Percentiles rank a stretch among this genome's conserved stretches.
phyloP scores from a whole-genome alignment of 1,140 invertebrate species.

The Cydia fagiglandana region DNA sequence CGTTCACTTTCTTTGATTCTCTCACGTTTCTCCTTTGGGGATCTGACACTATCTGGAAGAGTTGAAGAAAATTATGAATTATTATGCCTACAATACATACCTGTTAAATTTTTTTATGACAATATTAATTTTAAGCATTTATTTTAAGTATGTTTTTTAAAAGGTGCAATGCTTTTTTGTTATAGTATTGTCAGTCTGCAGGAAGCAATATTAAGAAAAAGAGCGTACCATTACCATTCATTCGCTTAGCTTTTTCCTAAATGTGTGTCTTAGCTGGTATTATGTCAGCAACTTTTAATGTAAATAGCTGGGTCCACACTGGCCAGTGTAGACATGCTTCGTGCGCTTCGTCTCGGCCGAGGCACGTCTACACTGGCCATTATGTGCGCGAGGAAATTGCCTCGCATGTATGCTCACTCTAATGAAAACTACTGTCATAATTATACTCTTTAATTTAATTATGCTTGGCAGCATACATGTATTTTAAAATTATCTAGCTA shows the following conservation, averaged over 20 bases:
- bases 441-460: neutral
- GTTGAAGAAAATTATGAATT: slow-evolving; percentile 34
- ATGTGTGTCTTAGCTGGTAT: neutral
- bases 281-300: neutral
- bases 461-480: neutral
- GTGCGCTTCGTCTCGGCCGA: too few species aligned
- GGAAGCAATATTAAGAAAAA: neutral
- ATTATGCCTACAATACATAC: neutral
- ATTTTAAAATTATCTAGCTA: neutral
- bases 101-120: neutral
- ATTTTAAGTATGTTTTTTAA: too few species aligned
- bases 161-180: too few species aligned
- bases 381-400: too few species aligned
- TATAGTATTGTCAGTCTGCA: too few species aligned
- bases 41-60: slow-evolving; percentile 86
- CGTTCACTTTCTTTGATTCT: slow-evolving; percentile 87
- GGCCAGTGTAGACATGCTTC: too few species aligned
- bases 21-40: slow-evolving; percentile 88
- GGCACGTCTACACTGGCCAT: too few species aligned
- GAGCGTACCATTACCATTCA: neutral
- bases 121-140: neutral
- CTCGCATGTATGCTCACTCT: too few species aligned
- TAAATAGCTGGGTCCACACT: neutral
- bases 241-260: neutral
- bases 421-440: neutral